phyloP scores from a whole-genome alignment of 2,797 vertebrate genomes.

The Coregonus sp. region DNA sequence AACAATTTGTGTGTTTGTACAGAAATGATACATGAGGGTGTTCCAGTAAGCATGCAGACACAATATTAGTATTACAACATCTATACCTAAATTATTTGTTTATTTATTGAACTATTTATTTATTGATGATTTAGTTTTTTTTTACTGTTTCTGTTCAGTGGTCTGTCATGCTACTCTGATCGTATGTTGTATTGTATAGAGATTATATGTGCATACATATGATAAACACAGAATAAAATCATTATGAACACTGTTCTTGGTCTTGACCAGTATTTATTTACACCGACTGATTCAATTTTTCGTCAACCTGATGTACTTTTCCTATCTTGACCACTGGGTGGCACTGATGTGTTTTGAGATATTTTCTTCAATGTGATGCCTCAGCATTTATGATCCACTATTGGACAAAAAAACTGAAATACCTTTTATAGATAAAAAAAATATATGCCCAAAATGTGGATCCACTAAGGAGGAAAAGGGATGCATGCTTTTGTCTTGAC shows the following conservation, averaged over 20 bases:
- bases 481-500: not conserved
- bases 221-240: constrained; percentile 22
- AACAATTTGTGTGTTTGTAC: constrained; percentile 71
- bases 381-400: not conserved
- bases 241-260: not conserved
- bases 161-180: constrained; percentile 72
- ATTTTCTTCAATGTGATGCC: not conserved
- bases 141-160: constrained; percentile 72
- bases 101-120: constrained; percentile 50
- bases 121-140: constrained; percentile 57
- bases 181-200: constrained; percentile 64
- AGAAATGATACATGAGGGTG: constrained; percentile 58
- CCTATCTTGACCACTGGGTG: not conserved
- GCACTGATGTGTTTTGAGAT: not conserved
- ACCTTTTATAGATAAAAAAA: not conserved
- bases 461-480: not conserved
- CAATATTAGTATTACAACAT: constrained; percentile 65
- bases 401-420: not conserved
- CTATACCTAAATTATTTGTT: constrained; percentile 70
- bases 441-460: not conserved
- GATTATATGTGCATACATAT: constrained; percentile 26
- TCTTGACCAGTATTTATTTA: not conserved
- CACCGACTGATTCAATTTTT: not conserved
- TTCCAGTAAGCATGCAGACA: constrained; percentile 74
- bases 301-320: not conserved